Percentiles rank a stretch among this genome's conserved stretches.
phyloP scores from a whole-genome alignment of 2,797 vertebrate species.

The Crax fasciolata region DNA sequence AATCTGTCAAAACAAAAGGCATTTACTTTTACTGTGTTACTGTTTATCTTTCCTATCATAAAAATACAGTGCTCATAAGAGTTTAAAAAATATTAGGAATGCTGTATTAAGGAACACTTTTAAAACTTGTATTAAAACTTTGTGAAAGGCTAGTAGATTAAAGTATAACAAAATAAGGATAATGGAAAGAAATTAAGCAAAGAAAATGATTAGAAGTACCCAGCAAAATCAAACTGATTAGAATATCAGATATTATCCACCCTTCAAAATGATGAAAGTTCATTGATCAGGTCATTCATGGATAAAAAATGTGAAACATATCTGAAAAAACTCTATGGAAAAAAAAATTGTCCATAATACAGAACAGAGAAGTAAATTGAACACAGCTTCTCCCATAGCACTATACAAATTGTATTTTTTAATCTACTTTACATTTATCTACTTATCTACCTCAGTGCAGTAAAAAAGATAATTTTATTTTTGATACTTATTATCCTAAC shows the following conservation, averaged over 20 bases:
- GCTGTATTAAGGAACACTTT: neutral
- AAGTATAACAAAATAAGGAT: neutral
- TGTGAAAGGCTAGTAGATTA: neutral
- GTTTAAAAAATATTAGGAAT: neutral
- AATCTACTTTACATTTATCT: neutral
- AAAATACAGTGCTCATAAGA: neutral
- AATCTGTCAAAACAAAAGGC: neutral
- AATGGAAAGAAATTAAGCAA: neutral
- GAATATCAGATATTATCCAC: neutral
- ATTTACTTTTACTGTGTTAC: neutral
- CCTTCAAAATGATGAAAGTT: neutral
- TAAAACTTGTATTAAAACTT: neutral
- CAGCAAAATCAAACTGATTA: neutral
- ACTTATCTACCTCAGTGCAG: neutral
- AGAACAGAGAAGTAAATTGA: neutral
- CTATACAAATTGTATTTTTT: neutral
- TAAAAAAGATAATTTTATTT: neutral
- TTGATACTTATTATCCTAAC: neutral
- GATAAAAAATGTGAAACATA: neutral
- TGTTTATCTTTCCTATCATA: neutral
- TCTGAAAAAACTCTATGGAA: neutral
- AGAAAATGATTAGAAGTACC: neutral
- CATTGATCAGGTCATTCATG: neutral
- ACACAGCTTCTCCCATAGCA: neutral
- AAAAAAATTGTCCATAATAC: accelerated